These are phyloP conservation scores for Osmoderma eremita DNA, from an alignment of 2,888 invertebrate genomes.

Conservation along the genomic window DNA sequence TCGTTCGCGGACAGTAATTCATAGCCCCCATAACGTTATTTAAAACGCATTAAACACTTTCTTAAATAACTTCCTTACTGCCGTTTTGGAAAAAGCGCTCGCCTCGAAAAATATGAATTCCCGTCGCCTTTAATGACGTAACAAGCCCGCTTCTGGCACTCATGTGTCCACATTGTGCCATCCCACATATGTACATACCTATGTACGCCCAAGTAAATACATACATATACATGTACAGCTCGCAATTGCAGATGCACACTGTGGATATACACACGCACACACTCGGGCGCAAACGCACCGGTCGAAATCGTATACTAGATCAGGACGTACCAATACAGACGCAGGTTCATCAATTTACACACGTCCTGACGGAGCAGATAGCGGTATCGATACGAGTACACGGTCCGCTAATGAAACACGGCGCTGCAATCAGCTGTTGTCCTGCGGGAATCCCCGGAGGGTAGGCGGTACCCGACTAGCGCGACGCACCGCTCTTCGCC, in stretches of 20 bases:
- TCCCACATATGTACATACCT: neutral
- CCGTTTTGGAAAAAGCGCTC: too few relatives aligned
- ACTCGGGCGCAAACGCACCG: neutral
- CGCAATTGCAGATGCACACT: neutral
- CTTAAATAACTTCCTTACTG: too few relatives aligned
- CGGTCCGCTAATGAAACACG: conserved; percentile 50
- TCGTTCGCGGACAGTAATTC: too few relatives aligned
- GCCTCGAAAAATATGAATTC: too few relatives aligned
- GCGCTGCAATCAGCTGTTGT: conserved; percentile 44
- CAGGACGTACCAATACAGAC: conserved; percentile 51
- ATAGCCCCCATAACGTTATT: too few relatives aligned
- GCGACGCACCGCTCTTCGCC: neutral
- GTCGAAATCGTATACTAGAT: conserved; percentile 7
- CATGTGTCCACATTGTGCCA: neutral
- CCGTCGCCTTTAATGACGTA: conserved; percentile 14
- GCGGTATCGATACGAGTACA: conserved; percentile 54
- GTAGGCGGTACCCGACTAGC: conserved; percentile 29
- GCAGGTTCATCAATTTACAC: conserved; percentile 57
- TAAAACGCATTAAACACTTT: too few relatives aligned
- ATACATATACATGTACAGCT: conserved; percentile 9
- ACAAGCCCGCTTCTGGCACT: neutral
- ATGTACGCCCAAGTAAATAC: conserved; percentile 16
- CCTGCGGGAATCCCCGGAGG: conserved; percentile 39
- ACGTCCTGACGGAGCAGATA: conserved; percentile 54
- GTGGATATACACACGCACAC: neutral